Evolutionary conservation across 1,140 invertebrate species (phyloP), one percentile per base, ranked within the genome.

Genomic region (Drosophila baimaii): DNA sequence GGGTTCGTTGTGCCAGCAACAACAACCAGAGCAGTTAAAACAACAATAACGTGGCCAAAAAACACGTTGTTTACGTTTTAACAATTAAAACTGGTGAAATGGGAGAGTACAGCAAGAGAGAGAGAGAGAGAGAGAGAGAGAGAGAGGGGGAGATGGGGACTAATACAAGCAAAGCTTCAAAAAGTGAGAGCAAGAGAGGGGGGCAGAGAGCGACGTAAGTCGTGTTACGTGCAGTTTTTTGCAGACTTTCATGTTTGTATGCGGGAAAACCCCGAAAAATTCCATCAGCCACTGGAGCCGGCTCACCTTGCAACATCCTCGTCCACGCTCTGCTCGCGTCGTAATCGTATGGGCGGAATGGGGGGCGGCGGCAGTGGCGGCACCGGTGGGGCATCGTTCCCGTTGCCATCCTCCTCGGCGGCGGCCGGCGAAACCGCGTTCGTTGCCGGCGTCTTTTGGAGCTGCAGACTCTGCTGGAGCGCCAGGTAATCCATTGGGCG

Each of bases 31-130:
- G 31, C 13, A 35, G 1, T 54, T 15, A 54, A 27, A 75, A 58
- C 43, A 56, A 39, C 25, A 37, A 19, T 41, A 64, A 72, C 35
- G 55, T 71, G 58, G 37, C 49, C 41, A 10, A 57, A 59, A 69
- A 83, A 88, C 83, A 89, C 76, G 83, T 89, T 86, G 83, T 86
- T 86, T 86, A 86, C 80, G 71, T 86, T 86, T 86, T 56, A 54
- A 64, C 84, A 89, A 79, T 74, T 66, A 70, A 77, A 84, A 44
- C 76, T 79, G 63, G 58, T 54, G 79, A 88, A 82, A 77, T 79
- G 69, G 64, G 27, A 64, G 56, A 25, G 44, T 15, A 15, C 12
- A 54, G 15, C 2, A 19, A 46, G 57, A 17, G 35, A 15, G 4
- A 25, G 17, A 21, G 33, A 59, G 29, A 21, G 15, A 52, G 35